Evolutionary conservation across 2,797 vertebrate species (phyloP).

Genomic region (Falco berigora): DNA sequence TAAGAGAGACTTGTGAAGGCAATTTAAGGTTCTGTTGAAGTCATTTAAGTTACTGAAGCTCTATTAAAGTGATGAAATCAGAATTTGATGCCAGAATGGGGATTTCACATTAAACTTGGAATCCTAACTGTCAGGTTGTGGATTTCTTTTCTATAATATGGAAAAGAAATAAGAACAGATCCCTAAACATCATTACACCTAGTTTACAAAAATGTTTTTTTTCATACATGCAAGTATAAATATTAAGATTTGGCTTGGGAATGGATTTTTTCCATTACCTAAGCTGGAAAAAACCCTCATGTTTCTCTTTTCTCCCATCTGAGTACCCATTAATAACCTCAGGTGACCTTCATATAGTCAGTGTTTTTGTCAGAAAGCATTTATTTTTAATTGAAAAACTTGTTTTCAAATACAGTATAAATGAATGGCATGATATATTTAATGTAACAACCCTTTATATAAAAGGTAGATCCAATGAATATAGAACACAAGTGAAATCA

Average conservation of each 20-base stretch:
- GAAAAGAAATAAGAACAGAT: neutral
- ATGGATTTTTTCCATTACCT: neutral
- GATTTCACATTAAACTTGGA: neutral
- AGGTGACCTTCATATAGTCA: neutral
- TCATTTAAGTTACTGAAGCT: neutral
- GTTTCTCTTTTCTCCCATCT: neutral
- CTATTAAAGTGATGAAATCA: neutral
- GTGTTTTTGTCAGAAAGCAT: neutral
- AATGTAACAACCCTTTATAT: neutral
- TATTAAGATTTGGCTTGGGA: neutral
- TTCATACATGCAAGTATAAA: neutral
- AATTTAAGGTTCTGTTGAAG: neutral
- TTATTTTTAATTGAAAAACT: neutral
- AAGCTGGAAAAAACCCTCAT: fast-evolving
- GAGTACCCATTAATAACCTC: neutral
- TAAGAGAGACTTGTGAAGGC: neutral
- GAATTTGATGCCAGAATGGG: neutral
- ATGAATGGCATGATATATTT: neutral
- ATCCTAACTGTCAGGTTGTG: neutral
- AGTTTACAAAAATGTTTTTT: neutral
- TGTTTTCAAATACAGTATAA: neutral
- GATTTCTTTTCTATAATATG: neutral
- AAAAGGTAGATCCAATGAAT: neutral
- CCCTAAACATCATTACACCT: neutral
- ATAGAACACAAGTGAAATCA: neutral